Evolutionary conservation across 2,797 vertebrate species (phyloP).

Genomic region (Iguana delicatissima): DNA sequence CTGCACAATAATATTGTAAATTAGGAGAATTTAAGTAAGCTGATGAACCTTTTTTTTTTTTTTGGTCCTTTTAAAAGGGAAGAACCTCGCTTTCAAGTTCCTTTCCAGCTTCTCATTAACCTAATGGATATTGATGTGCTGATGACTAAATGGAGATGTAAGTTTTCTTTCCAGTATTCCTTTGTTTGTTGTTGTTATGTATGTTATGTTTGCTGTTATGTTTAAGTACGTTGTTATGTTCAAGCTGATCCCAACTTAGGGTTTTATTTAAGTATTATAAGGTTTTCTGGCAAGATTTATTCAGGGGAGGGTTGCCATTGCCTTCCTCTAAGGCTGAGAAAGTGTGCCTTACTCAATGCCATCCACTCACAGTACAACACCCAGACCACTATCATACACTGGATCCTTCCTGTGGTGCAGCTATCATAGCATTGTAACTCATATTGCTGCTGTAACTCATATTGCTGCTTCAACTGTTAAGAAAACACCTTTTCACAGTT

Average conservation of each 20-base stretch:
- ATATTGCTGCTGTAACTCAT: neutral
- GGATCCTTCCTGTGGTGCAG: neutral
- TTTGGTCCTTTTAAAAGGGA: slow-evolving; percentile 82
- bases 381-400: too few species aligned
- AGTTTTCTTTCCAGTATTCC: slow-evolving; percentile 66
- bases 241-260: too few species aligned
- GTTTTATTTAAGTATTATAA: too few species aligned
- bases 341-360: too few species aligned
- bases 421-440: neutral
- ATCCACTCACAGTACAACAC: too few species aligned
- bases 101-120: slow-evolving; percentile 94
- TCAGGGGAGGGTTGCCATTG: too few species aligned
- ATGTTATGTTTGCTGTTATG: too few species aligned
- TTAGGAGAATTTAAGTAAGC: neutral
- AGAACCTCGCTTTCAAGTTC: slow-evolving; percentile 97
- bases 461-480: neutral
- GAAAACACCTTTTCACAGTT: neutral
- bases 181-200: neutral
- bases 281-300: too few species aligned
- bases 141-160: slow-evolving; percentile 99
- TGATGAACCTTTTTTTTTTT: neutral
- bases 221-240: too few species aligned
- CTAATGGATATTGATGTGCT: slow-evolving; percentile 96
- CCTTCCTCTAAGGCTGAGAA: too few species aligned
- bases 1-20: neutral